Evolutionary conservation across 2,113 vertebrate species (phyloP).

Genomic region (Ictalurus punctatus): DNA sequence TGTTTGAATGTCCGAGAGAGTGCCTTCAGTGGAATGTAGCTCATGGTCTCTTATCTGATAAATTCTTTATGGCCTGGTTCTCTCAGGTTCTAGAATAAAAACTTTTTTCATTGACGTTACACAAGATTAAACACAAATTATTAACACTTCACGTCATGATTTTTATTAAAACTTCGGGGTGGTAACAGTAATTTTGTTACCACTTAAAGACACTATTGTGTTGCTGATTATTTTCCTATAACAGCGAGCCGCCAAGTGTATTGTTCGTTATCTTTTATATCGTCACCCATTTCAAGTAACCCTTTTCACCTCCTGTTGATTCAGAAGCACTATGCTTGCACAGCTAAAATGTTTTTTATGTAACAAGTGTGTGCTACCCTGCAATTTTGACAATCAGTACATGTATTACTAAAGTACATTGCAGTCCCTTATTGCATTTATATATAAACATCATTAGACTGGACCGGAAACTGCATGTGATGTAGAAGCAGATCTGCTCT

Average conservation of each 20-base stretch:
- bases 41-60: too few relatives aligned
- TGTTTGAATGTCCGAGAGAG: too few relatives aligned
- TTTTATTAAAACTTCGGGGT: not conserved
- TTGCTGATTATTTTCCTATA: too few relatives aligned
- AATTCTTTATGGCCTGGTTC: too few relatives aligned
- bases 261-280: not conserved
- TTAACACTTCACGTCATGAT: not conserved
- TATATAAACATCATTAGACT: not conserved
- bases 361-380: not conserved
- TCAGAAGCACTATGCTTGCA: not conserved
- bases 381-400: too few relatives aligned
- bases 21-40: too few relatives aligned
- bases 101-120: not conserved
- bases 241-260: not conserved
- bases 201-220: not conserved
- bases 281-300: not conserved
- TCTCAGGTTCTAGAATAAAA: not conserved
- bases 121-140: not conserved
- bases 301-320: not conserved
- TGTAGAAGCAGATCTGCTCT: not conserved
- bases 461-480: not conserved
- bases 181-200: not conserved
- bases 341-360: not conserved
- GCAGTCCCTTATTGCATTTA: not conserved
- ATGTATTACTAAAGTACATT: not conserved